A percentile compares a stretch with the other conserved stretches of the same genome.
phyloP scores from a whole-genome alignment of 2,888 invertebrate genomes.

The Limnephilus rhombicus region DNA sequence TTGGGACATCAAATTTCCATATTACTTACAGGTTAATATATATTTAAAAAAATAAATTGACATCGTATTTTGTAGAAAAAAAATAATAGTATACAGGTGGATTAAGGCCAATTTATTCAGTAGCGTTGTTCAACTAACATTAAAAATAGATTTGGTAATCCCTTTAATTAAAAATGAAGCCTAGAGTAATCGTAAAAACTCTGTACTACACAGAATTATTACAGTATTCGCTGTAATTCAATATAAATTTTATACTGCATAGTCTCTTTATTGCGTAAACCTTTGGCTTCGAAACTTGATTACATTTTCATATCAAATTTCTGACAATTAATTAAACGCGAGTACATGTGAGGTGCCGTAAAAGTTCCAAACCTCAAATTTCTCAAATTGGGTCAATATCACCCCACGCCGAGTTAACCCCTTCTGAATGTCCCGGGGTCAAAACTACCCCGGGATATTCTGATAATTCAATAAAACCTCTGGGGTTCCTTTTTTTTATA shows the following conservation, averaged over 20 bases:
- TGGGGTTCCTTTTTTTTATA: neutral
- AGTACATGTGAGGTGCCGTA: neutral
- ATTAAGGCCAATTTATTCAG: no score
- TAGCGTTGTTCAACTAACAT: no score
- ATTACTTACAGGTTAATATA: no score
- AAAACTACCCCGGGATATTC: neutral
- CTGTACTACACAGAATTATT: neutral
- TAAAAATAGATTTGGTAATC: no score
- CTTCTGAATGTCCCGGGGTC: neutral
- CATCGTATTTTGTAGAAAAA: no score
- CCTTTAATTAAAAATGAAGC: neutral
- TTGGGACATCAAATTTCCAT: no score
- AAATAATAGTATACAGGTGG: no score
- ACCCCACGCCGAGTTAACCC: neutral
- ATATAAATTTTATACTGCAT: neutral
- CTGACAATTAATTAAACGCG: constrained; percentile 17
- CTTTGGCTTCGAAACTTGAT: constrained; percentile 2
- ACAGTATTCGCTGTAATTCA: neutral
- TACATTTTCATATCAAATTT: constrained; percentile 2
- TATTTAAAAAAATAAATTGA: no score
- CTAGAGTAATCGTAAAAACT: neutral
- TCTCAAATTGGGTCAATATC: no score
- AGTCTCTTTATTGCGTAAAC: constrained; percentile 10
- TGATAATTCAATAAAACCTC: neutral
- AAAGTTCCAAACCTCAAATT: neutral